These are phyloP conservation scores for Phenganax subtilis DNA, from an alignment of 92 coral and sea anemone species.

Conservation along the genomic window DNA sequence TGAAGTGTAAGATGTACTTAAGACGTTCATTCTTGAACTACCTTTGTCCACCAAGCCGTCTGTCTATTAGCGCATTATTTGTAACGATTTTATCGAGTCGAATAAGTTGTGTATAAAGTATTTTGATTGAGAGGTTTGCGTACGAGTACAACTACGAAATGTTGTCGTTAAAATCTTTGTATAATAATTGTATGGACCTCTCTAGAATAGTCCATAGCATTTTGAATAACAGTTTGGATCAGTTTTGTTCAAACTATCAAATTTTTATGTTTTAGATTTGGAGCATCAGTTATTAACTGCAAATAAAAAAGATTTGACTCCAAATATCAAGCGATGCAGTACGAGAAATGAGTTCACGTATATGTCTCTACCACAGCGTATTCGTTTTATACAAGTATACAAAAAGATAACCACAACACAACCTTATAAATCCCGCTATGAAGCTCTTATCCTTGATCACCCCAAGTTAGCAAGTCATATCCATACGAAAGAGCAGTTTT, in stretches of 20 bases:
- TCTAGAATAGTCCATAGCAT: not conserved
- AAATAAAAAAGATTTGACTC: not conserved
- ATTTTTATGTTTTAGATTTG: not conserved
- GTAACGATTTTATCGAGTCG: too few relatives aligned
- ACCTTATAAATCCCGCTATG: conserved; percentile 34
- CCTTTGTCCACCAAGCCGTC: too few relatives aligned
- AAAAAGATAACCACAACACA: conserved; percentile 5
- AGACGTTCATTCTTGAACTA: too few relatives aligned
- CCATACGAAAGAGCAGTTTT: conserved; percentile 35
- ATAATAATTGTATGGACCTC: not conserved
- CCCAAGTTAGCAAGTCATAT: conserved; percentile 30
- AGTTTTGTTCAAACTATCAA: not conserved
- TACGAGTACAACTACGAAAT: too few relatives aligned
- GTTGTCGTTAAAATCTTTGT: not conserved
- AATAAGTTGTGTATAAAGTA: too few relatives aligned
- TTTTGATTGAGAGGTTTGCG: too few relatives aligned
- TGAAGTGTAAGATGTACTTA: too few relatives aligned
- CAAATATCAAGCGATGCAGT: not conserved
- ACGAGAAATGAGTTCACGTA: conserved; percentile 31
- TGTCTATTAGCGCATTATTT: too few relatives aligned
- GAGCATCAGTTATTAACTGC: not conserved
- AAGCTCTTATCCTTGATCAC: conserved; percentile 26
- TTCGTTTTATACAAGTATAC: conserved; percentile 28
- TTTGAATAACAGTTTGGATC: too few relatives aligned
- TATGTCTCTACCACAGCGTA: conserved; percentile 35